Base-by-base conservation (phyloP, 2,113 vertebrate genomes). In the Odontophorus gujanensis region DNA sequence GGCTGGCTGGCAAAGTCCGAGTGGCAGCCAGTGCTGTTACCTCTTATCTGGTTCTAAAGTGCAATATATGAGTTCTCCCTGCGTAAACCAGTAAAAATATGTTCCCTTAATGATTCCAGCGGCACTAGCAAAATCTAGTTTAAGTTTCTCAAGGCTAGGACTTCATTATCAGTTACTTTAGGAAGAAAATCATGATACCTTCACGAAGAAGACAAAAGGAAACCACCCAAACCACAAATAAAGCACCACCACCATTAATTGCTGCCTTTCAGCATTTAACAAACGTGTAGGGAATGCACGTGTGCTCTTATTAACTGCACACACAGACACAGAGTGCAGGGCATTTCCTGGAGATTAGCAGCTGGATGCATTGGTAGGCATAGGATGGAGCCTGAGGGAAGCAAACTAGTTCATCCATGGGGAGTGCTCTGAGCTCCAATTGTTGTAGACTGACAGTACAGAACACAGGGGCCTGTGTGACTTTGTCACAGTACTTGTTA, bases 311-410 rank as follows among this genome's bases (percentile, higher is more conserved):
- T 74, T 83, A 28, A 11, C 8, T 15, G 34, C 36, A 8, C 21
- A 30, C 45, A 38, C 32, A 73, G 51, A 76, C 38, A 0, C 24
- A 63, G 74, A 76, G 73, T 20, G 69, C 43, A 66, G 78, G 67
- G 81, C 77, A 48, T 90, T 96, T 84, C 81, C 89, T 89, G 86
- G 58, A 72, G 77, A 74, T 91, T 5, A 96, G 26, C 28, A 62
- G 13, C 62, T 67, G 88, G 72, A 61, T 86, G 84, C 59, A 58
- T 50, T 9, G 92, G 67, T 77, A 89, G 53, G 26, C 81, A 15
- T 48, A 22, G 61, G 38, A 78, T 40, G 14, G 83, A 88, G 76
- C 80, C 57, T 43, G 72, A 45, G 72, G 6, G 20, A 58, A n/a
- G 16, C 51, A 85, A 36, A 28, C 17, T 72, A 58, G 48, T 88